phyloP scores from a whole-genome alignment of 2,113 vertebrate species.

The Narcine bancroftii region DNA sequence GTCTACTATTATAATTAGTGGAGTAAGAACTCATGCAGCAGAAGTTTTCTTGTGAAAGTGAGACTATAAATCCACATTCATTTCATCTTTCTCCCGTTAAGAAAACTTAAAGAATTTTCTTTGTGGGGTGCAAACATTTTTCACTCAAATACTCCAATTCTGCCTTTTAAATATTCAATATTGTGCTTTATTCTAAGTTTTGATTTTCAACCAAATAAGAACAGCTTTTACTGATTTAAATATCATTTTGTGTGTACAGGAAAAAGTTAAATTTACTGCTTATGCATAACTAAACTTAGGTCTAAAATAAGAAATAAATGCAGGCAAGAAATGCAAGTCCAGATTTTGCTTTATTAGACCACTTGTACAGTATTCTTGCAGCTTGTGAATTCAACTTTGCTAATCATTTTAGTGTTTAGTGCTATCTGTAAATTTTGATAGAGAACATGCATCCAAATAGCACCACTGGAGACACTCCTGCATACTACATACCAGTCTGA shows the following conservation, averaged over 20 bases:
- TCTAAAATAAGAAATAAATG: constrained; percentile 1
- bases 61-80: neutral
- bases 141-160: neutral
- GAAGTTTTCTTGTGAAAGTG: neutral
- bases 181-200: neutral
- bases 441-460: neutral
- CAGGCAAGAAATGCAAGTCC: neutral
- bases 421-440: no score
- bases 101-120: neutral
- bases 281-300: neutral
- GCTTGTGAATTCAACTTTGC: no score
- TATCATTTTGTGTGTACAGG: neutral
- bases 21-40: neutral
- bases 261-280: neutral
- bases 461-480: neutral
- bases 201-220: neutral
- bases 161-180: neutral
- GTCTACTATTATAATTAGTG: neutral
- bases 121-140: neutral
- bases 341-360: neutral
- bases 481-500: neutral
- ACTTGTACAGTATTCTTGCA: no score
- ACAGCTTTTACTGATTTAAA: neutral
- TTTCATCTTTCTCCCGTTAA: neutral
- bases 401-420: no score